phyloP scores from a whole-genome alignment of 2,113 vertebrate genomes.

The Melanerpes aurifrons region DNA sequence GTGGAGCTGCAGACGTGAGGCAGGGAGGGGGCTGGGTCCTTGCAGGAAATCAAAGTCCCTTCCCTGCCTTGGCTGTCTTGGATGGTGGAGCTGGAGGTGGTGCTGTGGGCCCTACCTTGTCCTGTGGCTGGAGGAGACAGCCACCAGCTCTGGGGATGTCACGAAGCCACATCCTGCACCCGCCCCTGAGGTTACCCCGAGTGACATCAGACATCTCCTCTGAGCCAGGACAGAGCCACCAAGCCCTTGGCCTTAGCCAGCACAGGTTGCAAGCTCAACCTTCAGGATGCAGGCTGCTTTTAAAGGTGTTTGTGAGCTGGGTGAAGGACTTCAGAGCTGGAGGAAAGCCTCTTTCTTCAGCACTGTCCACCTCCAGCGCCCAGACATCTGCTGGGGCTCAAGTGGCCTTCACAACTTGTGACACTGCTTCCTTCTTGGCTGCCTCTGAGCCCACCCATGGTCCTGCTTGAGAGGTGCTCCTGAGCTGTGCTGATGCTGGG shows the following conservation, averaged over 20 bases:
- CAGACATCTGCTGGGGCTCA: not conserved
- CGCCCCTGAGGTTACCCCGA: not conserved
- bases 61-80: fast-evolving
- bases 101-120: not conserved
- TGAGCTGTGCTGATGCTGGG: not conserved
- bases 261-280: fast-evolving
- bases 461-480: not conserved
- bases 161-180: not conserved
- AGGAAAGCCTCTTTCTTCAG: fast-evolving
- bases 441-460: not conserved
- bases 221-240: not conserved
- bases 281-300: fast-evolving
- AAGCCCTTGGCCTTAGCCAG: not conserved
- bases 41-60: not conserved
- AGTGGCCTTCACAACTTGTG: not conserved
- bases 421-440: not conserved
- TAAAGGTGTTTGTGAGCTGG: fast-evolving
- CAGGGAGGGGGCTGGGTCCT: fast-evolving
- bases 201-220: not conserved
- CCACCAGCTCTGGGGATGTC: fast-evolving
- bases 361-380: fast-evolving
- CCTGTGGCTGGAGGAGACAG: not conserved
- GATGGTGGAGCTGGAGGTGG: not conserved
- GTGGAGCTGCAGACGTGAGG: not conserved
- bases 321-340: fast-evolving